Conservation (phyloP, 2,797 vertebrate genomes). For the Cryptoprocta ferox region DNA sequence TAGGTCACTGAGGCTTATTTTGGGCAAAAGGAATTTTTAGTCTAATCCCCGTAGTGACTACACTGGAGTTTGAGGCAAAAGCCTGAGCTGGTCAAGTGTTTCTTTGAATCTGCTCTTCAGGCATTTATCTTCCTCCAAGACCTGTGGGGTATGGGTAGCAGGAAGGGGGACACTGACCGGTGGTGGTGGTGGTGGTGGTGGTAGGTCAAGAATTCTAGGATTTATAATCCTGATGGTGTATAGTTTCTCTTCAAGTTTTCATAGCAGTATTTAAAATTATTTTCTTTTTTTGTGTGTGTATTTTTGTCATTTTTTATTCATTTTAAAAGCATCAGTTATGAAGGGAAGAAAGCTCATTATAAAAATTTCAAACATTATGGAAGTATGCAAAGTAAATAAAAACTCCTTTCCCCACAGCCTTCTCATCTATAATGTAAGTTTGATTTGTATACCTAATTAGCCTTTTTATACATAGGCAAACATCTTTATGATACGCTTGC, state of each 20-base stretch:
- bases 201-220: conserved; percentile 36
- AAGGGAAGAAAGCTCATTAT: background rate
- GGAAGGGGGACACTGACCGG: background rate
- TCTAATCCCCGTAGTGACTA: background rate
- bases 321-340: conserved; percentile 27
- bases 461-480: background rate
- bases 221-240: conserved; percentile 4
- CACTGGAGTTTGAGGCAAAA: conserved; percentile 20
- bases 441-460: background rate
- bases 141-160: background rate
- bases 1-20: conserved; percentile 13
- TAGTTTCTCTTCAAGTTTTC: conserved; percentile 29
- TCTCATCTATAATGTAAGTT: background rate
- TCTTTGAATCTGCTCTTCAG: background rate
- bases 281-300: background rate
- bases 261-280: background rate
- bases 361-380: conserved; percentile 15
- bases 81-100: background rate
- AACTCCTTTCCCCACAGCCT: background rate
- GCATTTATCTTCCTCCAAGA: background rate
- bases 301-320: background rate
- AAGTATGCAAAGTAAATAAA: conserved; percentile 50
- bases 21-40: conserved; percentile 20
- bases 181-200: background rate
- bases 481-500: background rate